These are phyloP conservation scores for Planococcus citri DNA, from an alignment of 1,140 invertebrate species.

Conservation along the genomic window DNA sequence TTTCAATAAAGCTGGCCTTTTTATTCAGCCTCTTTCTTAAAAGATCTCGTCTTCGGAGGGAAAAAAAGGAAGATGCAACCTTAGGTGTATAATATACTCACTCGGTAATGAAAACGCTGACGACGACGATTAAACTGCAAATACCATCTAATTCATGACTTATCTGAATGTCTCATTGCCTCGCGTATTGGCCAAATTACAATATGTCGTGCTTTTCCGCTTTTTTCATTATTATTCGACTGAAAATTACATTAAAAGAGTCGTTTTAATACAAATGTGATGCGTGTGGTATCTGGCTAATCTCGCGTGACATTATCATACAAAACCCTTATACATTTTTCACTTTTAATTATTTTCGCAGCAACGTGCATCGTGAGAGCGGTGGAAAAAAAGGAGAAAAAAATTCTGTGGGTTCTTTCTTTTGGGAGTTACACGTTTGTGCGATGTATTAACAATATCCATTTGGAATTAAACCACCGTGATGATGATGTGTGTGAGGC, in stretches of 20 bases:
- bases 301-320: neutral
- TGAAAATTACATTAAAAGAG: constrained; percentile 8
- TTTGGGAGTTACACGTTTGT: too few species aligned
- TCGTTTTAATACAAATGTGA: constrained; percentile 7
- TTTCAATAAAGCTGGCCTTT: too few species aligned
- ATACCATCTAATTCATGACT: neutral
- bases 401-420: neutral
- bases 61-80: too few species aligned
- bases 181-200: neutral
- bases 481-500: too few species aligned
- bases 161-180: neutral
- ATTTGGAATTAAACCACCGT: too few species aligned
- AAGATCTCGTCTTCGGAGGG: too few species aligned
- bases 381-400: too few species aligned
- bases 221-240: neutral
- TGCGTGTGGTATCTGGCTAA: neutral
- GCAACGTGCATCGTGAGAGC: too few species aligned
- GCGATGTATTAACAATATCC: too few species aligned
- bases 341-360: neutral
- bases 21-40: too few species aligned
- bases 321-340: neutral
- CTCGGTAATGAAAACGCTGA: neutral
- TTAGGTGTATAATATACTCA: neutral
- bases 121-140: neutral
- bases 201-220: neutral